Conservation (phyloP, 2,888 invertebrate species). For the Drosophila putrida region DNA sequence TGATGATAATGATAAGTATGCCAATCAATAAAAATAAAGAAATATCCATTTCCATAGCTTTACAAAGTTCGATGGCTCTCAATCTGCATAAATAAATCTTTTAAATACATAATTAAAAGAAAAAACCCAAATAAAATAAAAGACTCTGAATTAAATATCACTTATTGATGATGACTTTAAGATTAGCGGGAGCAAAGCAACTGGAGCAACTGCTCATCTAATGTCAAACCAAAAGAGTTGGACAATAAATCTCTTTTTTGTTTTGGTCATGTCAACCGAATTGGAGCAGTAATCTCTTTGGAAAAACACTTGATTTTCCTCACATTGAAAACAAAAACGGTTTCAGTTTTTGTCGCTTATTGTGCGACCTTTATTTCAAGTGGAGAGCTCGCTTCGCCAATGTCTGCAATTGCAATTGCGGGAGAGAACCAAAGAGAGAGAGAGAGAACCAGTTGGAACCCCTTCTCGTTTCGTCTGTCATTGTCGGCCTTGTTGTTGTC, state of each 20-base stretch:
- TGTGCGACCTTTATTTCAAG: slow-evolving; percentile 70
- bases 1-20: slow-evolving; percentile 26
- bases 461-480: slow-evolving; percentile 37
- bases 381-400: slow-evolving; percentile 32
- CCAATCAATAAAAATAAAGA: slow-evolving; percentile 45
- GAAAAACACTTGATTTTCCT: slow-evolving; percentile 70
- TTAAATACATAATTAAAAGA: slow-evolving; percentile 21
- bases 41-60: slow-evolving; percentile 13
- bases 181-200: slow-evolving; percentile 15
- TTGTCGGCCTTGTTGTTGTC: slow-evolving; percentile 26
- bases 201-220: slow-evolving; percentile 38
- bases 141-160: slow-evolving; percentile 3
- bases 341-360: slow-evolving; percentile 22
- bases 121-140: not conserved
- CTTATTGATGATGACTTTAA: slow-evolving; percentile 3
- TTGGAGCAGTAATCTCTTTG: slow-evolving; percentile 4
- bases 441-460: slow-evolving; percentile 64
- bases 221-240: slow-evolving; percentile 54
- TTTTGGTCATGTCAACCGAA: slow-evolving; percentile 37
- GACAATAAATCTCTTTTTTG: slow-evolving; percentile 65
- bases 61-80: slow-evolving; percentile 24
- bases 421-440: slow-evolving; percentile 53
- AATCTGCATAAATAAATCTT: slow-evolving; percentile 51
- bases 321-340: slow-evolving; percentile 31
- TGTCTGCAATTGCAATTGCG: slow-evolving; percentile 68